Evolutionary conservation across 1,140 invertebrate species (phyloP), one percentile per base, ranked within the genome.

Genomic region (Brachionus manjavacas): DNA sequence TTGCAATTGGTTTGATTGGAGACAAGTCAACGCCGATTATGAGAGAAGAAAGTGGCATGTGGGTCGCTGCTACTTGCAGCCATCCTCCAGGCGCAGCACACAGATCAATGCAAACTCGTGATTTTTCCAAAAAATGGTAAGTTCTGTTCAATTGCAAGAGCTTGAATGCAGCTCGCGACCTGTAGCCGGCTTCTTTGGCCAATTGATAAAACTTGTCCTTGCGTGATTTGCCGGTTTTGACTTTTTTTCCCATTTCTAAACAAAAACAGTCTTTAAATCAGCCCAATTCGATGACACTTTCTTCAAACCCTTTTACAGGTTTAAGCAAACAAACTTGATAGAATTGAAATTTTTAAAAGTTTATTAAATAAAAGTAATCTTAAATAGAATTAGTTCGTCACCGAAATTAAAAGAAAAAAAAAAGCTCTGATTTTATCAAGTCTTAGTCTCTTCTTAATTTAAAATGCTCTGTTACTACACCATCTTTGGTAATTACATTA

Each of bases 51-150:
- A 98, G 92, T 0, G 97, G 97, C 95, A 99, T 99, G 89, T 97
- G 96, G 88, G 99, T 93, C 87, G 94, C 93, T 55, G 96, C 97
- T n/a, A 99, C 97, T 91, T 99, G 98, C 92, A 99, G 95, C 98
- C 98, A 99, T 87, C 98, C 97, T 89, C 98, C 98, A 7, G 98
- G 98, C 7, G 98, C 98, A 20, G 98, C 98, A 91, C 98, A 99
- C 49, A 99, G 91, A 92, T 99, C 98, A 85, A 99, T 92, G 85
- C 96, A 94, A 91, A 99, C 95, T 91, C 95, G 92, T 9, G 96
- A 95, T 87, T 94, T 94, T 92, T 99, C 95, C 1, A 99, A 90
- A 91, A 99, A 99, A 84, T 96, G 94, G 91, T 96, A 99, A 88
- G 97, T 97, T 86, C 96, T 91, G 89, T 99, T 99, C 39, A 99